Evolutionary conservation across 2,888 invertebrate genomes (phyloP).

Genomic region (Nomada lathburiana): DNA sequence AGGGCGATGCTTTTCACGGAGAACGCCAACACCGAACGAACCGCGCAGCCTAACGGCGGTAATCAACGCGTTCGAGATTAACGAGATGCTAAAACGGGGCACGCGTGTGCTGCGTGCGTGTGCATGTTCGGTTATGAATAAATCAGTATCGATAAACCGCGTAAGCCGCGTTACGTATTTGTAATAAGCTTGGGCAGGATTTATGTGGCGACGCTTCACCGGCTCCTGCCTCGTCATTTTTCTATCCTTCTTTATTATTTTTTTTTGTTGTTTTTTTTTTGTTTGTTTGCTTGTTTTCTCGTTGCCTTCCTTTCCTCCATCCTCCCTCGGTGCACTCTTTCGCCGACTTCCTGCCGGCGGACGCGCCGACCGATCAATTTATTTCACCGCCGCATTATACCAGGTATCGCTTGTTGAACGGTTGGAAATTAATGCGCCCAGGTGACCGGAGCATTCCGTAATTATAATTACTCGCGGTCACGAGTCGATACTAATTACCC

Average conservation of each 20-base stretch:
- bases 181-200: conserved; percentile 62
- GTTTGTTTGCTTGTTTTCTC: background rate
- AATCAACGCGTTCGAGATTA: conserved; percentile 70
- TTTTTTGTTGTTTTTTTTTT: no score
- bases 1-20: conserved; percentile 58
- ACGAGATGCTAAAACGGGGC: conserved; percentile 71
- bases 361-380: conserved; percentile 42
- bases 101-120: background rate
- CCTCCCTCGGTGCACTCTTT: background rate
- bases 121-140: conserved; percentile 60
- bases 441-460: conserved; percentile 34
- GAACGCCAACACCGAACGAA: conserved; percentile 35
- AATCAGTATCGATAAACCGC: conserved; percentile 70
- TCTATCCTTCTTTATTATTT: background rate
- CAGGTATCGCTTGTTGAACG: conserved; percentile 20
- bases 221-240: background rate
- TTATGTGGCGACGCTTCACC: conserved; percentile 38
- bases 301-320: background rate
- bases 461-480: conserved; percentile 39
- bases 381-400: conserved; percentile 17
- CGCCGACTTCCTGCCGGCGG: conserved; percentile 35
- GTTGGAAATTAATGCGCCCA: conserved; percentile 47
- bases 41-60: conserved; percentile 44
- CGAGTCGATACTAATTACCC: conserved; percentile 39
- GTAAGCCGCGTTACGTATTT: conserved; percentile 65